Evolutionary conservation across 2,888 invertebrate species (phyloP).

Genomic region (Agrenia bidenticulata): DNA sequence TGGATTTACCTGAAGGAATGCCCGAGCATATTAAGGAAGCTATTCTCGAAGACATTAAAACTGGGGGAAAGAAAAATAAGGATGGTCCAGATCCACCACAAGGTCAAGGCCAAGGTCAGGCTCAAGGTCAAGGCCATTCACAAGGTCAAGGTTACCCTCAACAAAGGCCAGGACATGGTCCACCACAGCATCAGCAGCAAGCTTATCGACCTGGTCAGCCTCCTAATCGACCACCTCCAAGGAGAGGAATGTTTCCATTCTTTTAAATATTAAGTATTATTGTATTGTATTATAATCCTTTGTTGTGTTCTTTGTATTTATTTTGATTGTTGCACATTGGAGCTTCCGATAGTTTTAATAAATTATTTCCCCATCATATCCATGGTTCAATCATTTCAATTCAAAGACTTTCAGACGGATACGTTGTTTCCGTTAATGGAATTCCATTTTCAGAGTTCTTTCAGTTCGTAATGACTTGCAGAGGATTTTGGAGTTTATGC

Average conservation of each 20-base stretch:
- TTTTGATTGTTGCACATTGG: too few species aligned
- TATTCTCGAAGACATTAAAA: conserved; percentile 24
- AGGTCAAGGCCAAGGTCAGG: conserved; percentile 2
- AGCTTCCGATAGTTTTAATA: too few species aligned
- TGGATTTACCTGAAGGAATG: conserved; percentile 25
- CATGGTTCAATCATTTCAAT: too few species aligned
- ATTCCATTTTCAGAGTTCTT: too few species aligned
- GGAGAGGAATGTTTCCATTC: conserved; percentile 5
- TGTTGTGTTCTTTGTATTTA: too few species aligned
- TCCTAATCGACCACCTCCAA: background rate
- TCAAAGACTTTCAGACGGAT: too few species aligned
- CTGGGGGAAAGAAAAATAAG: conserved; percentile 15
- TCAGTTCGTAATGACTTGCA: too few species aligned
- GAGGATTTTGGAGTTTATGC: too few species aligned
- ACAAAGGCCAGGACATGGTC: background rate
- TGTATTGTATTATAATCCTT: background rate
- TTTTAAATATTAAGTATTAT: background rate
- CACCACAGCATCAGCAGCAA: background rate
- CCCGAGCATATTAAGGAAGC: conserved; percentile 26
- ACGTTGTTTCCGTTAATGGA: too few species aligned
- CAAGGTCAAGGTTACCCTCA: conserved; percentile 12
- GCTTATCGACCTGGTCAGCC: background rate
- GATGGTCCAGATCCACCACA: conserved; percentile 11
- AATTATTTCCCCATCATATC: too few species aligned
- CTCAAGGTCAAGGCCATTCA: background rate